Evolutionary conservation across 2,888 invertebrate species (phyloP).

Genomic region (Ectobius pallidus): DNA sequence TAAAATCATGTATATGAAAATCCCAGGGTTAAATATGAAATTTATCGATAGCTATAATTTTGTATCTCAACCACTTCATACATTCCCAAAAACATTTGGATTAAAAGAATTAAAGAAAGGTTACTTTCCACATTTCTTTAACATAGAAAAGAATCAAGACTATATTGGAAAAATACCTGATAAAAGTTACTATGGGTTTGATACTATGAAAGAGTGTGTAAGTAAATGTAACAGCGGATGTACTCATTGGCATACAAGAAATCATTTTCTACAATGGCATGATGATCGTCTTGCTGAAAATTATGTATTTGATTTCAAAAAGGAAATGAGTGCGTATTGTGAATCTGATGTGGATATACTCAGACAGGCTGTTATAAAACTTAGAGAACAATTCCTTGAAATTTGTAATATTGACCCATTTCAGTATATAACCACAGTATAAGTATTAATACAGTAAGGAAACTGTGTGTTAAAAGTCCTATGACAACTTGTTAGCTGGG

Average conservation of each 20-base stretch:
- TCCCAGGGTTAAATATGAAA: neutral
- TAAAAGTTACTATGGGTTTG: neutral
- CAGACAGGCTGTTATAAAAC: neutral
- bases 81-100: constrained; percentile 8
- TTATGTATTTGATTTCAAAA: too few relatives aligned
- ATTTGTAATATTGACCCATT: neutral
- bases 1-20: neutral
- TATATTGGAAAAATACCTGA: neutral
- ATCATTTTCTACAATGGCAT: neutral
- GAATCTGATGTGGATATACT: too few relatives aligned
- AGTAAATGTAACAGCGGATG: neutral
- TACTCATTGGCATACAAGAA: neutral
- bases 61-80: neutral
- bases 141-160: constrained; percentile 45
- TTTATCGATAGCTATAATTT: neutral
- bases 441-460: too few relatives aligned
- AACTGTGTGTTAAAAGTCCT: too few relatives aligned
- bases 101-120: too few relatives aligned
- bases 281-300: too few relatives aligned
- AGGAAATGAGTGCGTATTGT: neutral
- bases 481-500: too few relatives aligned
- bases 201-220: neutral
- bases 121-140: constrained; percentile 46
- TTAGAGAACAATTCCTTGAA: neutral
- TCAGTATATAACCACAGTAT: too few relatives aligned